Base-by-base conservation (phyloP, 2,797 vertebrate genomes). In the Ceyx erithaca region DNA sequence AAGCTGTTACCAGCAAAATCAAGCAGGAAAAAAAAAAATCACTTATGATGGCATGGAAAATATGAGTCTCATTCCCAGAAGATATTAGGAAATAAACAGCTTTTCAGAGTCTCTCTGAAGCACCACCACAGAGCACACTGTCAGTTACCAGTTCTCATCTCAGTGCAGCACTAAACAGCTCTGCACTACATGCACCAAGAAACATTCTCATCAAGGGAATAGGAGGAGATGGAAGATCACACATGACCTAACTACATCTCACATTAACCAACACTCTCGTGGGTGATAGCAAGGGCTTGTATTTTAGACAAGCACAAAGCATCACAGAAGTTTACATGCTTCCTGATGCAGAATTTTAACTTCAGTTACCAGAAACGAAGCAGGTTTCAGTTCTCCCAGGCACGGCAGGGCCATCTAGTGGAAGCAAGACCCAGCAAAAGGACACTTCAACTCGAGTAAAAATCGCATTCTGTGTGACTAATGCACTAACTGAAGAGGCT, bases 341-440 rank as follows among this genome's bases (percentile, higher is more conserved):
- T 69, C 64, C 30, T 7, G 25, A 59, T 8, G 20, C 1, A 37
- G 4, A 78, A 68, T n/a, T 86, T 79, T 63, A 66, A 71, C 8
- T 75, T 80, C 43, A 54, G 33, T 33, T 33, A 33, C 33, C 33
- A 69, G 22, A 73, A 75, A 67, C 12, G 0, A 76, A 70, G 26
- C 48, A 52, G 63, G 40, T 63, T 80, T 73, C 46, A 25, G 33
- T 76, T 86, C 40, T 72, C 43, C 17, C 2, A 93, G 46, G 89
- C 28, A n/a, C 15, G 41, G 67, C 54, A 45, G 52, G 52, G 95
- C 92, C 94, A 96, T 51, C 95, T 97, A 96, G 95, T 79, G 94
- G 96, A 62, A 67, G 71, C 63, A 75, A 83, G 35, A 12, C 0
- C 10, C 18, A 15, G 37, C 14, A 82, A 70, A 92, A 46, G 21